Conservation (phyloP, 2,888 invertebrate genomes). For the Mylabris sibirica region DNA sequence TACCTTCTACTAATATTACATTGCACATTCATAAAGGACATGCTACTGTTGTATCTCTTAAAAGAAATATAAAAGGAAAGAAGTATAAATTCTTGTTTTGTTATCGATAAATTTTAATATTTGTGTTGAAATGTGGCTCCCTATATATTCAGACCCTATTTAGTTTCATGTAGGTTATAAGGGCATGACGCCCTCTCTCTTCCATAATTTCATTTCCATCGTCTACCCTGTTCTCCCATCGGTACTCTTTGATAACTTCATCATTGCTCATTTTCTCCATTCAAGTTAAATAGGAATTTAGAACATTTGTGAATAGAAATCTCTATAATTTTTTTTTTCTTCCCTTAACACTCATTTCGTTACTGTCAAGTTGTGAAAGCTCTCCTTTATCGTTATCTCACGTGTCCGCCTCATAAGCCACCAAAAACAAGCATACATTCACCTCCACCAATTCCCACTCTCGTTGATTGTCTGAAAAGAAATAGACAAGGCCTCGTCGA, state of each 20-base stretch:
- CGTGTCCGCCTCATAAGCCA: conserved; percentile 26
- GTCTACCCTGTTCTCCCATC: conserved; percentile 20
- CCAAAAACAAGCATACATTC: conserved; percentile 11
- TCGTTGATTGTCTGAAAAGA: conserved; percentile 22
- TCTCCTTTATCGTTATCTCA: conserved; percentile 25
- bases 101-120: background rate
- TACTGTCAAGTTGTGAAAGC: conserved; percentile 17
- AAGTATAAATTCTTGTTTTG: background rate
- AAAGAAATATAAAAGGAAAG: background rate
- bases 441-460: conserved; percentile 14
- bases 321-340: background rate
- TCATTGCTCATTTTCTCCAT: conserved; percentile 12
- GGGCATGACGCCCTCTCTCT: conserved; percentile 12
- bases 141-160: background rate
- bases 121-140: background rate
- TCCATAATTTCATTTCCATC: conserved; percentile 18
- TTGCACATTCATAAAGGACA: background rate
- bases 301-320: conserved; percentile 12
- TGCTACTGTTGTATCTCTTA: background rate
- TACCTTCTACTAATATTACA: conserved; percentile 20
- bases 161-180: conserved; percentile 16
- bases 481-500: conserved; percentile 34
- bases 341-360: background rate
- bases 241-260: conserved; percentile 13
- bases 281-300: conserved; percentile 15